Base-by-base conservation (phyloP, 2,113 vertebrate species). In the Pseudorhombus dupliciocellatus region DNA sequence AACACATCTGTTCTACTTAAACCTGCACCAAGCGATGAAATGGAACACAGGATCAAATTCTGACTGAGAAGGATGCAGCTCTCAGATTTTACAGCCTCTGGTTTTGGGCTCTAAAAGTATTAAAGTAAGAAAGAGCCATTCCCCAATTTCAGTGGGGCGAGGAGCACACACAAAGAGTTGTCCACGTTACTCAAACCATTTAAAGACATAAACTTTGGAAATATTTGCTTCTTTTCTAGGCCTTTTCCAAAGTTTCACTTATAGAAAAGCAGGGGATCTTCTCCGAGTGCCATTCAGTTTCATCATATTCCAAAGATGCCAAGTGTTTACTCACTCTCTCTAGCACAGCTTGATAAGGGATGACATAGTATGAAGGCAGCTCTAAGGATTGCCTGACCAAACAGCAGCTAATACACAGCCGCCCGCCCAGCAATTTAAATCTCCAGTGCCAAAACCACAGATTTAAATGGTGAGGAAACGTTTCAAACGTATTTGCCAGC, bases 241-340 rank as follows among this genome's bases (percentile, higher is more conserved):
- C 2, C 31, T 11, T 37, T 34, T 34, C 34, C 10, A 10, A 34
- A 34, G 34, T 37, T 37, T 37, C 10, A 12, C 34, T 11, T 12
- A 12, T 3, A 11, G 12, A 37, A 11, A 37, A 12, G 10, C 34
- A 37, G 34, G 34, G 12, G 34, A 12, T 37, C n/a, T n/a, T 37
- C 9, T 37, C 34, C 10, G 3, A 37, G 34, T 37, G n/a, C n/a
- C n/a, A n/a, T 37, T 37, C 9, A 11, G 34, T 10, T 12, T 37
- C 34, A 34, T 37, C 26, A 28, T 28, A 28, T 2, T 28, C 5
- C 26, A 4, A 28, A 52, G 26, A 56, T 14, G 54, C 61, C 50
- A 55, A 66, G n/a, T 62, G 61, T 63, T 57, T 54, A 26, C 51
- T 71, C 61, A 66, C 52, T 66, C 56, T 60, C 48, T 77, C 64